Evolutionary conservation across 2,113 vertebrate species (phyloP).

Genomic region (Probosciger aterrimus): DNA sequence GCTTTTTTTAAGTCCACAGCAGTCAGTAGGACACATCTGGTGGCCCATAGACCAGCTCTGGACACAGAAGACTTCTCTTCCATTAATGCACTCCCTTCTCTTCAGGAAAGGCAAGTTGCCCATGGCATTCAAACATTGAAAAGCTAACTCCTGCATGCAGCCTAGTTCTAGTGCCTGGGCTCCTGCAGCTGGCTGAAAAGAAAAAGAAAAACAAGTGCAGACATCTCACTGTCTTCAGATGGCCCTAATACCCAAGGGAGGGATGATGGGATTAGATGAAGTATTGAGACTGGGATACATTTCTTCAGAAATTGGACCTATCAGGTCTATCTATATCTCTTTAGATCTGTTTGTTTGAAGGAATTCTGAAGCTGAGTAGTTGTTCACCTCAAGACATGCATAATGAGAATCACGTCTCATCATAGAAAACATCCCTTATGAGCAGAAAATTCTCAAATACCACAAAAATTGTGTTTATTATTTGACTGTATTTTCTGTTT

Average conservation of each 20-base stretch:
- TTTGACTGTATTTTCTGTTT: neutral
- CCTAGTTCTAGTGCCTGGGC: neutral
- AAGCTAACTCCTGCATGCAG: neutral
- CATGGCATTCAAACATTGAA: neutral
- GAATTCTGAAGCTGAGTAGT: neutral
- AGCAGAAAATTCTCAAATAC: neutral
- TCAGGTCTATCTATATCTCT: neutral
- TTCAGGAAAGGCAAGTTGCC: neutral
- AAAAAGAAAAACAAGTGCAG: neutral
- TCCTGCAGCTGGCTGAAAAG: neutral
- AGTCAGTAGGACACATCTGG: neutral
- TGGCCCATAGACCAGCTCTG: neutral
- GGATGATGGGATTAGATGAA: neutral
- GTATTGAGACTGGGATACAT: neutral
- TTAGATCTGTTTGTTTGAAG: neutral
- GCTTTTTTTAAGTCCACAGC: neutral
- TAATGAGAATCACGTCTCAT: neutral
- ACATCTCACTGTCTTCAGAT: neutral
- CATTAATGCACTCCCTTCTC: fast-evolving
- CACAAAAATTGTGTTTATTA: neutral
- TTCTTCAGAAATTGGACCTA: neutral
- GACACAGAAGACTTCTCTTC: neutral
- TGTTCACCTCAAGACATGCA: neutral
- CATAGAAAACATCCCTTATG: neutral
- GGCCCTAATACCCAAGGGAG: neutral